Evolutionary conservation across 2,797 vertebrate species (phyloP).

Genomic region (Lagocephalus sceleratus): DNA sequence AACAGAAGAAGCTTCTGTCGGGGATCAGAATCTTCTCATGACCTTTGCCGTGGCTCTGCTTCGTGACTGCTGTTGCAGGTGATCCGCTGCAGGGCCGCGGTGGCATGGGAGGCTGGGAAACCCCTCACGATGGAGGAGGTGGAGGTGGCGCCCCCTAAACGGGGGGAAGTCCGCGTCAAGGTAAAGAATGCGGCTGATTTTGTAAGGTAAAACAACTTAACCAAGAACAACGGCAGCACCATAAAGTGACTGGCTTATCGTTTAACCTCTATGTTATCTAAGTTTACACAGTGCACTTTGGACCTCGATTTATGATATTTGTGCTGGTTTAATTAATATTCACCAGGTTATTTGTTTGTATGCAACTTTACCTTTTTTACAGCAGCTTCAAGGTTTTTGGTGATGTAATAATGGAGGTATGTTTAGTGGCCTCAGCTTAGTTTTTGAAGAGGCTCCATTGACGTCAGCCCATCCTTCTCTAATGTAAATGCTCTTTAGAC

Average conservation of each 20-base stretch:
- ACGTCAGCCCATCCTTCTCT: no score
- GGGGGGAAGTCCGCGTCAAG: slow-evolving; percentile 89
- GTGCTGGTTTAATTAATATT: not conserved
- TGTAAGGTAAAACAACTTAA: no score
- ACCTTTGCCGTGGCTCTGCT: no score
- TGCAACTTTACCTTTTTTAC: no score
- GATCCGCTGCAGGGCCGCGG: slow-evolving; percentile 87
- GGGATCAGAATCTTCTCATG: no score
- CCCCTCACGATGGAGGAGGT: slow-evolving; percentile 87
- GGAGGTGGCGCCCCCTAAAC: slow-evolving; percentile 85
- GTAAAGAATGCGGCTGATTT: slow-evolving; percentile 54
- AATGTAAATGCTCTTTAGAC: not conserved
- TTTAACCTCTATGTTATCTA: not conserved
- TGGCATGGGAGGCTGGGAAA: slow-evolving; percentile 88
- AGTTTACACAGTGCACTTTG: slow-evolving; percentile 14
- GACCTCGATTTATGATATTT: not conserved
- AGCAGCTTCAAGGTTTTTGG: no score
- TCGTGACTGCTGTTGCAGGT: slow-evolving; percentile 67
- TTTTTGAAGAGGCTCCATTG: no score
- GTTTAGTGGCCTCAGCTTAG: no score
- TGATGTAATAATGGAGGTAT: no score
- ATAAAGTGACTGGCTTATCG: not conserved
- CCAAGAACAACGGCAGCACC: not conserved
- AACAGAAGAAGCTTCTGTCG: no score
- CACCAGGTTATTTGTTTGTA: no score